A percentile compares a stretch with the other conserved stretches of the same genome.
phyloP scores from a whole-genome alignment of 2,797 vertebrate species.

The Spinibarbus caldwelli region DNA sequence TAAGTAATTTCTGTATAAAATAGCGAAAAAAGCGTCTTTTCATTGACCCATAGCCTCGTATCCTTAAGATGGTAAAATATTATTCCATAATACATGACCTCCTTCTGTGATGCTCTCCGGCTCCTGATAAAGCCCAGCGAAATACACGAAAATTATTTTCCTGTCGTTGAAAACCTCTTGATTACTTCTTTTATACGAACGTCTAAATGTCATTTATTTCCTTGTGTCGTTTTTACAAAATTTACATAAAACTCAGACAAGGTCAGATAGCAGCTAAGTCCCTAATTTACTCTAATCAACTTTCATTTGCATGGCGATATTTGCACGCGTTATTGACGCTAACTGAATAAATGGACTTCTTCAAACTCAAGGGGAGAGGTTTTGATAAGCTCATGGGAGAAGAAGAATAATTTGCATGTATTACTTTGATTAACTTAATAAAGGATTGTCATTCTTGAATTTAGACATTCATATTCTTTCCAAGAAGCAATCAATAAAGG shows the following conservation, averaged over 20 bases:
- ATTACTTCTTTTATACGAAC: conserved; percentile 65
- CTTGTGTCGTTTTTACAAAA: conserved; percentile 74
- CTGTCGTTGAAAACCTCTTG: conserved; percentile 49
- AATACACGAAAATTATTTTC: conserved; percentile 17
- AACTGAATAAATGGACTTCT: conserved; percentile 99
- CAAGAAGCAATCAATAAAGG: conserved; percentile 84
- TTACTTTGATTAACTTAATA: conserved; percentile 99
- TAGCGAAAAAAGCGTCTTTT: neutral
- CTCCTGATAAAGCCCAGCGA: conserved; percentile 1
- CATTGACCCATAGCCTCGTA: neutral
- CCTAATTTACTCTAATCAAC: conserved; percentile 99
- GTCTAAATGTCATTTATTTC: conserved; percentile 62
- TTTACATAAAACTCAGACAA: conserved; percentile 99
- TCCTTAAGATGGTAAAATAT: conserved; percentile 16
- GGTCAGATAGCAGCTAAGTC: conserved; percentile 99
- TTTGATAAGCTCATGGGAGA: conserved; percentile 99
- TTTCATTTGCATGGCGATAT: conserved; percentile 99
- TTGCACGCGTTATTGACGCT: conserved; percentile 99
- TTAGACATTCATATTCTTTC: conserved; percentile 97
- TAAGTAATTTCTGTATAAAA: neutral
- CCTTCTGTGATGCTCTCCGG: conserved; percentile 19
- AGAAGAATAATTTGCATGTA: conserved; percentile 99
- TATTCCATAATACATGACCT: conserved; percentile 8
- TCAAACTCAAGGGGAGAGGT: conserved; percentile 97
- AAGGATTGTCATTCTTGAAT: conserved; percentile 94